These are phyloP conservation scores for Ommatoiulus sabulosus DNA, from an alignment of 2,888 invertebrate genomes.

Conservation along the genomic window DNA sequence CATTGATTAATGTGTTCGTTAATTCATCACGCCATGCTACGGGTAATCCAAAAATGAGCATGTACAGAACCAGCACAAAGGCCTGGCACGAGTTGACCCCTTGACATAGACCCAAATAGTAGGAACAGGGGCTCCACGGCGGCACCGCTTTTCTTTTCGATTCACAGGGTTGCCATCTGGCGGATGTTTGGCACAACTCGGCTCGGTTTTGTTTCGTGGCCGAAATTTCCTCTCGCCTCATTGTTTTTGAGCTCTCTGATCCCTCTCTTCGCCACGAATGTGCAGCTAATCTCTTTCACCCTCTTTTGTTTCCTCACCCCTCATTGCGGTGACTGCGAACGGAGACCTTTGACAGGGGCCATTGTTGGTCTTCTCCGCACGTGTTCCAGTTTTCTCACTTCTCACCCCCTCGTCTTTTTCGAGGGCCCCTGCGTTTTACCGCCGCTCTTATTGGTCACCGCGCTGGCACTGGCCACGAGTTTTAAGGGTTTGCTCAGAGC, in stretches of 20 bases:
- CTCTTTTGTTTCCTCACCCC: not conserved
- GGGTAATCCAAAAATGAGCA: too few relatives aligned
- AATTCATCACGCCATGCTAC: too few relatives aligned
- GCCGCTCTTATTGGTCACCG: not conserved
- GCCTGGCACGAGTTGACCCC: not conserved
- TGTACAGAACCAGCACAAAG: too few relatives aligned
- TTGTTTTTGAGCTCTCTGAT: not conserved
- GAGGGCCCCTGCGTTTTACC: constrained; percentile 14
- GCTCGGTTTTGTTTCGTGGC: not conserved
- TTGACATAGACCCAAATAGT: not conserved
- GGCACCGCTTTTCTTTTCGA: not conserved
- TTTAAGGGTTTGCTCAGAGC: not conserved
- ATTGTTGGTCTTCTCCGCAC: constrained; percentile 3
- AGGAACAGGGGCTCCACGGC: too few relatives aligned
- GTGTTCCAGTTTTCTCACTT: constrained; percentile 34
- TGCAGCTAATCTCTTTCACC: not conserved
- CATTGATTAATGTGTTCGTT: too few relatives aligned
- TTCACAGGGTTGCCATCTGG: not conserved
- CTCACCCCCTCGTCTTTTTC: not conserved
- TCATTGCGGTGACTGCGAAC: not conserved
- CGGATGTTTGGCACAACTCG: not conserved
- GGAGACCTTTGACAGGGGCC: constrained; percentile 34
- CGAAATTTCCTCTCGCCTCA: not conserved
- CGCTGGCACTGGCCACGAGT: not conserved
- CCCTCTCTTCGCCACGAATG: not conserved